Percentiles rank a stretch among this genome's conserved stretches.
These are phyloP conservation scores for Acrocephalus scirpaceus DNA, from an alignment of 2,797 vertebrate species.

Conservation along the genomic window DNA sequence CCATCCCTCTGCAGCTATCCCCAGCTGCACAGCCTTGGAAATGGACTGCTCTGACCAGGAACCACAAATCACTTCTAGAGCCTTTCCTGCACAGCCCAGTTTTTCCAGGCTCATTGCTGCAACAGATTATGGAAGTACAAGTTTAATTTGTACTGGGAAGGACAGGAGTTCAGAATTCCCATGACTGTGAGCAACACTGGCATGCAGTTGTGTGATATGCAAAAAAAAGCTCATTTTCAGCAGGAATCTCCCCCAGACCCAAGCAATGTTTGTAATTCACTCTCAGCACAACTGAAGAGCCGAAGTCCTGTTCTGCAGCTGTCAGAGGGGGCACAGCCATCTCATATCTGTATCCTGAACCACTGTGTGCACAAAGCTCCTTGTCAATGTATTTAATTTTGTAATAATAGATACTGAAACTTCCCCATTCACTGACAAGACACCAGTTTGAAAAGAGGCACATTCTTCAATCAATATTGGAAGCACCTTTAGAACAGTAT, in stretches of 20 bases:
- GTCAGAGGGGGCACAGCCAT: constrained; percentile 16
- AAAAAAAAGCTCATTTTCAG: neutral
- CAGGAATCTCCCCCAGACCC: neutral
- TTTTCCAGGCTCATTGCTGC: neutral
- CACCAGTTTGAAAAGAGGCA: neutral
- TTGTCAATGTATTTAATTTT: neutral
- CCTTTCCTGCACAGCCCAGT: neutral
- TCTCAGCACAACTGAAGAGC: neutral
- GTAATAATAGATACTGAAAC: neutral
- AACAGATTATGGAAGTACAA: neutral
- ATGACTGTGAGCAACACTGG: neutral
- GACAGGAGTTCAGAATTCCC: neutral
- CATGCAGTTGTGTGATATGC: neutral
- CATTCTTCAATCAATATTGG: neutral
- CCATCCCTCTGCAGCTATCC: neutral
- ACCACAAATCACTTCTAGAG: neutral
- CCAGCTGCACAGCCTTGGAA: fast-evolving
- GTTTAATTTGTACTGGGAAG: neutral
- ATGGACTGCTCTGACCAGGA: neutral
- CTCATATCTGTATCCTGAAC: neutral
- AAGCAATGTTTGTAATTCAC: neutral
- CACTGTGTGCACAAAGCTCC: neutral
- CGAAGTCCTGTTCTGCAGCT: neutral
- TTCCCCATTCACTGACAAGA: neutral
- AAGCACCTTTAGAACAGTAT: neutral